Evolutionary conservation across 2,888 invertebrate species (phyloP).

Genomic region (Drosophila differens): DNA sequence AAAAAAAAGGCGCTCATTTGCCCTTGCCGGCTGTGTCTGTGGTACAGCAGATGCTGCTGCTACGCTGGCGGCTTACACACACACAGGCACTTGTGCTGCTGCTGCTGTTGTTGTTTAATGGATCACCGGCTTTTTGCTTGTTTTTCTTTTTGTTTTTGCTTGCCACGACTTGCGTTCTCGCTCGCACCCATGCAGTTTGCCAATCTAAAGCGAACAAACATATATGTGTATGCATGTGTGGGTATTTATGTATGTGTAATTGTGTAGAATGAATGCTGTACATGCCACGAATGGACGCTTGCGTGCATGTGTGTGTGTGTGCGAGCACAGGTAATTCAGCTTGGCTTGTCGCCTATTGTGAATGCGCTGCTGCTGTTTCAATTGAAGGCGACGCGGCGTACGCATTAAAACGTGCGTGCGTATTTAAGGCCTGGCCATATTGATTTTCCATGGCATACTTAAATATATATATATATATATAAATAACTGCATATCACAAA

Average conservation of each 20-base stretch:
- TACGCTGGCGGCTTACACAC: slow-evolving; percentile 65
- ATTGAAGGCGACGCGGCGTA: slow-evolving; percentile 65
- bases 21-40: slow-evolving; percentile 62
- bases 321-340: slow-evolving; percentile 69
- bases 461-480: slow-evolving; percentile 40
- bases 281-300: slow-evolving; percentile 58
- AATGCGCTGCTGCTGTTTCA: slow-evolving; percentile 55
- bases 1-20: slow-evolving; percentile 71
- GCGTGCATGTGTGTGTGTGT: slow-evolving; percentile 25
- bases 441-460: slow-evolving; percentile 67
- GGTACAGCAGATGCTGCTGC: slow-evolving; percentile 76
- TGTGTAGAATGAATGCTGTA: slow-evolving; percentile 70
- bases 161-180: slow-evolving; percentile 56
- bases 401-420: slow-evolving; percentile 64
- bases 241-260: slow-evolving; percentile 35
- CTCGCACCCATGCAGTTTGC: slow-evolving; percentile 51
- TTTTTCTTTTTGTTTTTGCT: slow-evolving; percentile 67
- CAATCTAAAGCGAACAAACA: slow-evolving; percentile 50
- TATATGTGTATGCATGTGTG: slow-evolving; percentile 5
- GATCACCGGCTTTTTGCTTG: slow-evolving; percentile 78
- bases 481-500: slow-evolving; percentile 19
- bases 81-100: slow-evolving; percentile 31
- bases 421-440: slow-evolving; percentile 63
- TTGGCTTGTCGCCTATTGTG: slow-evolving; percentile 67
- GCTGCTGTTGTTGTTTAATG: slow-evolving; percentile 62